phyloP scores from a whole-genome alignment of 1,140 invertebrate species.

The Penaeus indicus region DNA sequence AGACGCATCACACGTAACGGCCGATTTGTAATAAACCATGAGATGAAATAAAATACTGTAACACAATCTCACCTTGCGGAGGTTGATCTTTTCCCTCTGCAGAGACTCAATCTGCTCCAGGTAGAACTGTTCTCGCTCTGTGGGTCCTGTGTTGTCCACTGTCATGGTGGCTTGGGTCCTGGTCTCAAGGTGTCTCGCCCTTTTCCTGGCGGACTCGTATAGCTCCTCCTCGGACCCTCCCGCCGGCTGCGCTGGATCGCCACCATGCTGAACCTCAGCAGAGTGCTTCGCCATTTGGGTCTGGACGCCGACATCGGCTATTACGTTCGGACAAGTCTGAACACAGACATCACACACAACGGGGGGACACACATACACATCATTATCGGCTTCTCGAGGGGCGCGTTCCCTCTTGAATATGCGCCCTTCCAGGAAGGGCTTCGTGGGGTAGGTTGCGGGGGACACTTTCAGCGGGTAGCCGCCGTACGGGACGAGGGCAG shows the following conservation, averaged over 20 bases:
- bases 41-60: not conserved
- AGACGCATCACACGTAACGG: not conserved
- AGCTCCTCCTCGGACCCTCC: constrained; percentile 18
- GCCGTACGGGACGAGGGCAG: constrained; percentile 43
- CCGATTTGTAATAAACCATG: not conserved
- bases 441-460: constrained; percentile 26
- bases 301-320: not conserved
- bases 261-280: not conserved
- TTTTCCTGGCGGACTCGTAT: constrained; percentile 34
- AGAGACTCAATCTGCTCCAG: constrained; percentile 63
- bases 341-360: constrained; percentile 48
- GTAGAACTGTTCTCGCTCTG: constrained; percentile 62
- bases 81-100: constrained; percentile 61
- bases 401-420: not conserved
- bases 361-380: constrained; percentile 44
- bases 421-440: not conserved
- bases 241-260: constrained; percentile 28
- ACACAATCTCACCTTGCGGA: constrained; percentile 57
- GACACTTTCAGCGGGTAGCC: constrained; percentile 23
- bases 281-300: not conserved
- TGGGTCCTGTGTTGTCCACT: constrained; percentile 29
- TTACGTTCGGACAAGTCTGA: constrained; percentile 32
- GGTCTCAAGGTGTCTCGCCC: constrained; percentile 28
- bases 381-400: constrained; percentile 21
- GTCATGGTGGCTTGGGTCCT: constrained; percentile 55